Evolutionary conservation across 2,888 invertebrate genomes (phyloP).

Genomic region (Melinopterus prodromus): DNA sequence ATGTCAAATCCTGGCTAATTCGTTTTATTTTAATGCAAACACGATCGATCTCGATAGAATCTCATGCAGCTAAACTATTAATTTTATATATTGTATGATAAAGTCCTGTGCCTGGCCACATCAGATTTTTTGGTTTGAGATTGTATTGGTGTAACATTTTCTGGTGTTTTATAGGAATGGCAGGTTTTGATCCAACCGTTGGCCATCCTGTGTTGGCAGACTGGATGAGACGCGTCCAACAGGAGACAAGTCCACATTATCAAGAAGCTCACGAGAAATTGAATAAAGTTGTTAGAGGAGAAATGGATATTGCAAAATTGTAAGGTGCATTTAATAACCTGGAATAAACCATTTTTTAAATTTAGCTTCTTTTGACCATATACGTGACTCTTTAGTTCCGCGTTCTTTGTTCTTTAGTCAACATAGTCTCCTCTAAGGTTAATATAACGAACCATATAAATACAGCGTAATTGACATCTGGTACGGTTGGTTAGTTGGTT

Average conservation of each 20-base stretch:
- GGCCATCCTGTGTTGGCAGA: slow-evolving; percentile 68
- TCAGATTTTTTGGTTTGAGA: neutral
- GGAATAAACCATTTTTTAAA: neutral
- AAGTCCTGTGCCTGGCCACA: no score
- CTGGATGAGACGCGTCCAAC: slow-evolving; percentile 72
- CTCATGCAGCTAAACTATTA: no score
- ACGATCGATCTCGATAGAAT: no score
- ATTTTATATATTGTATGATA: no score
- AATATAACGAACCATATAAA: neutral
- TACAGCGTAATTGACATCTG: neutral
- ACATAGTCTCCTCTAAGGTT: neutral
- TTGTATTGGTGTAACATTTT: slow-evolving; percentile 12
- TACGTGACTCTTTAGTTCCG: neutral
- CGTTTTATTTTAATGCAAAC: no score
- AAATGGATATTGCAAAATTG: neutral
- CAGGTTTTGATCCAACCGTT: slow-evolving; percentile 70
- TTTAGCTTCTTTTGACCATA: neutral
- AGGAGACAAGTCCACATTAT: slow-evolving; percentile 70
- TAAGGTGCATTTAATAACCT: neutral
- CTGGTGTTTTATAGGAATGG: slow-evolving; percentile 64
- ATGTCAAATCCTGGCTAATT: no score
- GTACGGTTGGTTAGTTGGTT: neutral
- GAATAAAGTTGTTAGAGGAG: slow-evolving; percentile 45
- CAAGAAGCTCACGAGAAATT: slow-evolving; percentile 65
- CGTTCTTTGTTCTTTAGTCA: neutral